Conservation (phyloP, 1,140 invertebrate genomes). For the Zaprionus africanus region DNA sequence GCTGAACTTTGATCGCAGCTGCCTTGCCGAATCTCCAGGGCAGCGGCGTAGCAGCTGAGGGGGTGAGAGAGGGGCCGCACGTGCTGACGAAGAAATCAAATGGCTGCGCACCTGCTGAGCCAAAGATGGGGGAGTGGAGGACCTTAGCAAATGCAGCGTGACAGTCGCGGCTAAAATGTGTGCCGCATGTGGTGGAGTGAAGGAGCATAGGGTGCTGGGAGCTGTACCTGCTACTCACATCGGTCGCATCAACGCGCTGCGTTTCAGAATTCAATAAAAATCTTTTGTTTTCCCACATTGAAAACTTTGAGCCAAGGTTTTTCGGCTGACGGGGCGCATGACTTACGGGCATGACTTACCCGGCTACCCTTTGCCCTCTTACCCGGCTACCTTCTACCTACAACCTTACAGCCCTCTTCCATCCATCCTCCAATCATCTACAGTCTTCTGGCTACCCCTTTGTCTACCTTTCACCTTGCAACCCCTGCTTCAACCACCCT, state of each 20-base stretch:
- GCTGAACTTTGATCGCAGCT: slow-evolving; percentile 71
- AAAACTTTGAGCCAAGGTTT: slow-evolving; percentile 78
- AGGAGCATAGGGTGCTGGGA: background rate
- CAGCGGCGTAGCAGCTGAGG: background rate
- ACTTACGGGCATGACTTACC: slow-evolving; percentile 47
- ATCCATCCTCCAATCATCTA: background rate
- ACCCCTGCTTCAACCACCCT: slow-evolving; percentile 28
- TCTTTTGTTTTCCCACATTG: slow-evolving; percentile 77
- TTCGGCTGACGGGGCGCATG: slow-evolving; percentile 63
- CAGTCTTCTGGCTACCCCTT: background rate
- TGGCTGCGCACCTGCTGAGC: slow-evolving; percentile 31
- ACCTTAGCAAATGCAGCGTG: slow-evolving; percentile 67
- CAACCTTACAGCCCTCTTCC: background rate
- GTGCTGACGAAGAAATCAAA: slow-evolving; percentile 48
- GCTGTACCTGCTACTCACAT: background rate
- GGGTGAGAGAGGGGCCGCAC: slow-evolving; percentile 2
- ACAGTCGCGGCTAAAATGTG: slow-evolving; percentile 68
- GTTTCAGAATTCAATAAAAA: slow-evolving; percentile 80
- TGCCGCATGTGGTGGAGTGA: slow-evolving; percentile 16
- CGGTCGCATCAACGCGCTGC: slow-evolving; percentile 44
- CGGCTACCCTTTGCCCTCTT: background rate
- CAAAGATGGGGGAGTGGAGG: background rate
- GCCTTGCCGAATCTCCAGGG: slow-evolving; percentile 17
- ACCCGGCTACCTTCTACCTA: background rate
- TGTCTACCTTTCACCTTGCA: background rate